A percentile compares a stretch with the other conserved stretches of the same genome.
Conservation (phyloP, 1,140 invertebrate genomes). For the Idris sp. region DNA sequence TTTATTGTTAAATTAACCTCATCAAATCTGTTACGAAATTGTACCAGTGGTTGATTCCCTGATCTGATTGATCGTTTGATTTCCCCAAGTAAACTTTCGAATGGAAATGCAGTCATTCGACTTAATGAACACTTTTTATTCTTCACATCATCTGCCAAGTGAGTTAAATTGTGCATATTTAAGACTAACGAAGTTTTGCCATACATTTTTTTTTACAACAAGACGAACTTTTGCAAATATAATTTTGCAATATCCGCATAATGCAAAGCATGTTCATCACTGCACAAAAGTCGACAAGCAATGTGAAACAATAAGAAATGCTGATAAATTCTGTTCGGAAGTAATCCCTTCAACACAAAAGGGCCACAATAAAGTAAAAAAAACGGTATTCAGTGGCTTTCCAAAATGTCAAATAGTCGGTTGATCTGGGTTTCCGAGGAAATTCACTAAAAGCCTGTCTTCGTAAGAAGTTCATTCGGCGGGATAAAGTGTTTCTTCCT, state of each 20-base stretch:
- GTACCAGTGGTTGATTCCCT: neutral
- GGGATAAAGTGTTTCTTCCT: neutral
- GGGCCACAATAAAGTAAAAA: conserved; percentile 11
- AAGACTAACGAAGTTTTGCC: conserved; percentile 3
- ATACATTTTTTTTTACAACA: neutral
- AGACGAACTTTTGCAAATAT: conserved; percentile 19
- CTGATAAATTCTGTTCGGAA: neutral
- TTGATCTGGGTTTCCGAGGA: too few species aligned
- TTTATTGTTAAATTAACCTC: neutral
- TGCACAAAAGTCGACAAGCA: conserved; percentile 22
- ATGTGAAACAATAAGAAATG: conserved; percentile 12
- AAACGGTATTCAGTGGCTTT: neutral
- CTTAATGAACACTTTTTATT: neutral
- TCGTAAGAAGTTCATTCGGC: neutral
- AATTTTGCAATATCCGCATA: conserved; percentile 9
- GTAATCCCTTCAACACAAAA: neutral
- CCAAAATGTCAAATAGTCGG: neutral
- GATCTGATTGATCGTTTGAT: neutral
- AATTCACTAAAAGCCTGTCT: too few species aligned
- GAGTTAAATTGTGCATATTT: neutral
- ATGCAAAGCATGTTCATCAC: neutral
- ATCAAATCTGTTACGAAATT: neutral
- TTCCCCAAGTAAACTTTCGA: neutral
- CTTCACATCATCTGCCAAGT: neutral
- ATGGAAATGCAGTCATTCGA: neutral